Evolutionary conservation across 1,140 invertebrate genomes (phyloP).

Genomic region (Papilio glaucus): DNA sequence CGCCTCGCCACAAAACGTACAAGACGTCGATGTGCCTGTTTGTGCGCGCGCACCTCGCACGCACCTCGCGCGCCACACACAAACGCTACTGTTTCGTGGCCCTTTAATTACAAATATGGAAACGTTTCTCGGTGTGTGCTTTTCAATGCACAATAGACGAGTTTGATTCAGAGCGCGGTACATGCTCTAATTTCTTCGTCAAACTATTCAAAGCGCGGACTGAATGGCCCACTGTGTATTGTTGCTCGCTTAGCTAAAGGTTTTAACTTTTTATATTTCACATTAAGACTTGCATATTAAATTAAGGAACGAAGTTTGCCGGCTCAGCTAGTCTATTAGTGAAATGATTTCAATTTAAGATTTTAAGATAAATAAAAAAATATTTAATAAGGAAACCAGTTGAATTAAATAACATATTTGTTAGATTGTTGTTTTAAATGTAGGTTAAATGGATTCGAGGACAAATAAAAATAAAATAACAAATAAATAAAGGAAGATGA

Average conservation of each 20-base stretch:
- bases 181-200: conserved; percentile 6
- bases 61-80: conserved; percentile 29
- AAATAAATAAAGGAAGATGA: no score
- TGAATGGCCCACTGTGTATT: not conserved
- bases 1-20: conserved; percentile 45
- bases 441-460: no score
- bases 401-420: no score
- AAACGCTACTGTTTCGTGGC: conserved; percentile 47
- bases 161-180: not conserved
- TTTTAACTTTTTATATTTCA: no score
- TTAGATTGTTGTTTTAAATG: no score
- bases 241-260: not conserved
- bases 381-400: no score
- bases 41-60: conserved; percentile 39
- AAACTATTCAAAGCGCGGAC: not conserved
- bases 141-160: conserved; percentile 2
- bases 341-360: no score
- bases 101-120: not conserved
- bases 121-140: not conserved
- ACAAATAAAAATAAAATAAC: no score
- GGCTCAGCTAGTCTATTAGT: no score
- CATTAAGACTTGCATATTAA: no score
- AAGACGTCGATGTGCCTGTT: conserved; percentile 45
- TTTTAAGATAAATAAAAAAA: no score
- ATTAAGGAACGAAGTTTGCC: no score